A percentile compares a stretch with the other conserved stretches of the same genome.
Conservation (phyloP, 2,888 invertebrate genomes). For the Cosmorhoe ocellata region DNA sequence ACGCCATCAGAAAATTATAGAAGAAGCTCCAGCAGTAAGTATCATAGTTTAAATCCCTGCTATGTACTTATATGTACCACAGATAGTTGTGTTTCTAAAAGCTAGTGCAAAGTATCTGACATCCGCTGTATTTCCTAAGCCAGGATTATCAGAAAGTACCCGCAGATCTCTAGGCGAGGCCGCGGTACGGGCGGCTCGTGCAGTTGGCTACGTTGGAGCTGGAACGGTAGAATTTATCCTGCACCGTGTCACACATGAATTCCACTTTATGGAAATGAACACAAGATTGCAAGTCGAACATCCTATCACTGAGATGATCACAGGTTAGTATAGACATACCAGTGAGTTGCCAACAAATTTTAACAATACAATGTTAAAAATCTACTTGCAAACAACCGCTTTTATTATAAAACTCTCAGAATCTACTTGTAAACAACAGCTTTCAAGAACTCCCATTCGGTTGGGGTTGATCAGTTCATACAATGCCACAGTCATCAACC, state of each 20-base stretch:
- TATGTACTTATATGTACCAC: too few relatives aligned
- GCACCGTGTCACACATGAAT: constrained; percentile 91
- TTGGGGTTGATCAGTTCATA: too few relatives aligned
- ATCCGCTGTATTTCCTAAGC: constrained; percentile 76
- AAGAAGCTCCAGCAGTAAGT: constrained; percentile 97
- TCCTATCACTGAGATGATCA: constrained; percentile 98
- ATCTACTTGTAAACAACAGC: too few relatives aligned
- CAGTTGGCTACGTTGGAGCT: constrained; percentile 98
- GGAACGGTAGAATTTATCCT: constrained; percentile 99
- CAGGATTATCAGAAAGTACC: constrained; percentile 90
- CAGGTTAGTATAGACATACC: constrained; percentile 73
- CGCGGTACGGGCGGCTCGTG: constrained; percentile 96
- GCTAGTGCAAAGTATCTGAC: too few relatives aligned
- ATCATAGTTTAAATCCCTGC: background rate
- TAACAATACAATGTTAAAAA: too few relatives aligned
- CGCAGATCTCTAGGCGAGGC: constrained; percentile 91
- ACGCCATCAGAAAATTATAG: constrained; percentile 99
- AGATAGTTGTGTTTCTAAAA: too few relatives aligned
- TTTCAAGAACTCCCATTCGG: too few relatives aligned
- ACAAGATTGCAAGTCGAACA: constrained; percentile 98
- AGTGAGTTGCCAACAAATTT: too few relatives aligned
- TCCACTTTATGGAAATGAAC: constrained; percentile 99
- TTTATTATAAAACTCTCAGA: too few relatives aligned
- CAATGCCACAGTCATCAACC: too few relatives aligned
- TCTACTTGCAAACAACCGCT: too few relatives aligned